Evolutionary conservation across 2,888 invertebrate species (phyloP), one percentile per base, ranked within the genome.

Genomic region (Ptychoptera albimana): DNA sequence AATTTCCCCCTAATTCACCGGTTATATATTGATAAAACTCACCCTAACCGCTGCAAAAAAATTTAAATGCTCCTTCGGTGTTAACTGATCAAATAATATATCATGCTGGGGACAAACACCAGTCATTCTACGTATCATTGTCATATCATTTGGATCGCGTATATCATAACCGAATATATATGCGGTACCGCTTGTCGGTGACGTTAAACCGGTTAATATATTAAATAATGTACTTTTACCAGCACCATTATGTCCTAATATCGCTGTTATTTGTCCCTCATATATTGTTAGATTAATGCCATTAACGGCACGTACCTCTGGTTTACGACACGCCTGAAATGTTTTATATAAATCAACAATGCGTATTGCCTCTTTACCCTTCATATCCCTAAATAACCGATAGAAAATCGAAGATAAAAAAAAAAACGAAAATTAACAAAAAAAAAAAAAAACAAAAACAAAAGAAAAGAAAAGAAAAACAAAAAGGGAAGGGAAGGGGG

Each of bases 61-160:
- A 54, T 77, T 71, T 14, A 89, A 69, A 60, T 89, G 88, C 57
- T 89, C 87, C 43, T 72, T 72, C 0, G 82, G 82, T 0, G 85
- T 82, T 5, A 89, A 68, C 32, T 78, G 67, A 55, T 85, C 82
- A 57, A 87, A 86, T 5, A 88, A 71, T 8, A 87, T 82, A 53
- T 89, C 85, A 55, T 86, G 83, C 58, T 89, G 88, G 0, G 87
- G 86, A 61, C 89, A 89, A 7, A 88, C 82, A 0, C 88, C 88
- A 0, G 82, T 85, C 79, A 84, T 83, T 55, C 78, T 73, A 9
- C 86, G 71, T 43, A 88, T 81, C 60, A 77, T 74, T 50, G 75
- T 72, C 80, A 86, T 78, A 56, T 84, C 82, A 51, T 77, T 76
- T 2, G 79, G 75, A 57, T 85, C 77, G 51, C 79, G 70, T 39